Conservation (phyloP, 2,113 vertebrate species). For the Platysternon megacephalum region DNA sequence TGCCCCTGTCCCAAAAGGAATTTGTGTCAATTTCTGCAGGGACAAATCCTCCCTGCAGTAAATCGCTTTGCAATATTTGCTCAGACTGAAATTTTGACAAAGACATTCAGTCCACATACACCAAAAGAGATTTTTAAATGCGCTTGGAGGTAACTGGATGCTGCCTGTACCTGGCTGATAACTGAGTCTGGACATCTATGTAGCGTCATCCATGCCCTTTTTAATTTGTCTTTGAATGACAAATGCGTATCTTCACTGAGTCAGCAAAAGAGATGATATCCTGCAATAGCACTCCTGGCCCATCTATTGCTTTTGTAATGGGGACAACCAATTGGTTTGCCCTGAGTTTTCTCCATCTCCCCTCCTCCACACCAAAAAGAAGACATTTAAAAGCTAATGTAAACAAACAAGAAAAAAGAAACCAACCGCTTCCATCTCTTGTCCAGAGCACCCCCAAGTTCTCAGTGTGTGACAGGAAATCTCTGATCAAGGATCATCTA, state of each 20-base stretch:
- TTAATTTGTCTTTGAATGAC: slow-evolving; percentile 78
- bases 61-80: slow-evolving; percentile 71
- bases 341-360: slow-evolving; percentile 16
- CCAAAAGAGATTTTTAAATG: slow-evolving; percentile 61
- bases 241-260: slow-evolving; percentile 70
- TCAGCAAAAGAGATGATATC: slow-evolving; percentile 67
- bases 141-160: slow-evolving; percentile 64
- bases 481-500: neutral
- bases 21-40: slow-evolving; percentile 74
- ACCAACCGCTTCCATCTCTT: neutral
- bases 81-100: slow-evolving; percentile 68
- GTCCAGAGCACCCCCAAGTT: neutral
- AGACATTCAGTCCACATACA: slow-evolving; percentile 65
- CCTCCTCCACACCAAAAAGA: neutral
- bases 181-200: slow-evolving; percentile 51
- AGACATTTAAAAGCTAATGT: neutral
- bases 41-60: slow-evolving; percentile 67
- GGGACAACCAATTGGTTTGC: neutral
- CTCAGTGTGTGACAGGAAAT: neutral
- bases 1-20: slow-evolving; percentile 65
- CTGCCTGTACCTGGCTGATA: slow-evolving; percentile 77
- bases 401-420: neutral
- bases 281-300: slow-evolving; percentile 28
- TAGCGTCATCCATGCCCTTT: slow-evolving; percentile 56
- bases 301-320: slow-evolving; percentile 25